Conservation (phyloP, 1,140 invertebrate genomes). For the Phthorimaea operculella region DNA sequence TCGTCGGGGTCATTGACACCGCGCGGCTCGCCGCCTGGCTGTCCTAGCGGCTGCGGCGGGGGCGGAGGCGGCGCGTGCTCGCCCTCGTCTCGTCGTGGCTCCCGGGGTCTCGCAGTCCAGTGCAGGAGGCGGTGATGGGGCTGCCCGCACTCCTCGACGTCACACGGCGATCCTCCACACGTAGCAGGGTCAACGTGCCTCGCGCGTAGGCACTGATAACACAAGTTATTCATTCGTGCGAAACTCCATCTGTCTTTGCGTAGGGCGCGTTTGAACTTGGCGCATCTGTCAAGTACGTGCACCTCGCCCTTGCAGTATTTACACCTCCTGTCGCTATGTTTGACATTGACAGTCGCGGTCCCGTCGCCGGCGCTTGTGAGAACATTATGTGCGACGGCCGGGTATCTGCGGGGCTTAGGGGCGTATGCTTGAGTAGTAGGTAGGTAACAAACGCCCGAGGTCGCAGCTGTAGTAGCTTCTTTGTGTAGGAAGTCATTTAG, state of each 20-base stretch:
- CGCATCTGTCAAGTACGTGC: slow-evolving; percentile 1
- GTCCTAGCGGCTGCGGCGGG: not conserved
- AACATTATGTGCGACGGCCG: not conserved
- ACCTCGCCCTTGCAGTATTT: not conserved
- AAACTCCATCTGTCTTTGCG: slow-evolving; percentile 10
- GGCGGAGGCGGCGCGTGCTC: not conserved
- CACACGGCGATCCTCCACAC: slow-evolving; percentile 4
- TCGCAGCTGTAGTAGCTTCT: slow-evolving; percentile 9
- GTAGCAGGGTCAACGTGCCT: not conserved
- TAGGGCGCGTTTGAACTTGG: slow-evolving; percentile 8
- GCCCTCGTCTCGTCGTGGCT: no score
- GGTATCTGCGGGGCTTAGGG: not conserved
- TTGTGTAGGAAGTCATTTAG: slow-evolving; percentile 9
- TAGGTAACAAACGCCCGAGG: slow-evolving; percentile 5
- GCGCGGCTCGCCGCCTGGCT: no score
- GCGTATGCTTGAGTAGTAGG: not conserved
- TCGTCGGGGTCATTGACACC: not conserved
- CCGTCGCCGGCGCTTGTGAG: no score
- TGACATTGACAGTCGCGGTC: not conserved
- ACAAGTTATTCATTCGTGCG: not conserved
- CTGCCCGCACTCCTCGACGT: slow-evolving; percentile 9
- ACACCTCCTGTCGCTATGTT: not conserved
- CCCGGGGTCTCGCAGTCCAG: not conserved
- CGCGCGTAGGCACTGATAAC: slow-evolving; percentile 2
- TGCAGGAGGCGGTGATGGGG: slow-evolving; percentile 12